Percentiles rank a stretch among this genome's conserved stretches.
Conservation (phyloP, 2,888 invertebrate species). For the Andrena dorsata region DNA sequence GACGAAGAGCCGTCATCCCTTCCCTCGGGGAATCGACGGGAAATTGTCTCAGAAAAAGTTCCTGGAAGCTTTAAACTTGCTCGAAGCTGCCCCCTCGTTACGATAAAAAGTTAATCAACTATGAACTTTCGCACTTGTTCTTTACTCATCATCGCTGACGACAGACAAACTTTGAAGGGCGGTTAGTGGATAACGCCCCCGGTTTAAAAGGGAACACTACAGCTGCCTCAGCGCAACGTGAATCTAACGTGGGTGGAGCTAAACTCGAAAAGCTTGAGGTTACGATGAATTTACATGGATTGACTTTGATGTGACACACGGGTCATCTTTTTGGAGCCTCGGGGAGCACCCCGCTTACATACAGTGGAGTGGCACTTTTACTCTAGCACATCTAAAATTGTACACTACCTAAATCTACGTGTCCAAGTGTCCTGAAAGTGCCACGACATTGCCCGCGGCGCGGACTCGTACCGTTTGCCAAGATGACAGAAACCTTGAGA, state of each 20-base stretch:
- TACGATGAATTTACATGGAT: neutral
- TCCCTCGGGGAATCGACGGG: neutral
- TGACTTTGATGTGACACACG: neutral
- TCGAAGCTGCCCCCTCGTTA: too few relatives aligned
- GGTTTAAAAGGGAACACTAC: too few relatives aligned
- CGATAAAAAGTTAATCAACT: neutral
- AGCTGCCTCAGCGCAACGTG: too few relatives aligned
- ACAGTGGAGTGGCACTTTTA: neutral
- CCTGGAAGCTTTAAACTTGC: neutral
- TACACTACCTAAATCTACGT: neutral
- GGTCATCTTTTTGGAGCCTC: neutral
- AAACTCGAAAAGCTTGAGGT: neutral
- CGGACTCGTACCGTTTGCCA: neutral
- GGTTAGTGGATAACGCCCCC: neutral
- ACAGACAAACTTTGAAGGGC: neutral
- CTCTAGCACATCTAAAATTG: constrained; percentile 1
- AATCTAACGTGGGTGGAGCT: neutral
- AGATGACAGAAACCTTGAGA: neutral
- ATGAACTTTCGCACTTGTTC: neutral
- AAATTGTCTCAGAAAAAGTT: neutral
- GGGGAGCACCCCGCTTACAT: neutral
- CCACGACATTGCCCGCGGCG: neutral
- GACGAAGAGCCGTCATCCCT: too few relatives aligned
- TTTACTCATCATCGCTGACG: neutral
- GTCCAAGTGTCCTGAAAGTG: neutral